These are phyloP conservation scores for Heterodera filipjevi DNA, from an alignment of 2,888 invertebrate species.

Conservation along the genomic window DNA sequence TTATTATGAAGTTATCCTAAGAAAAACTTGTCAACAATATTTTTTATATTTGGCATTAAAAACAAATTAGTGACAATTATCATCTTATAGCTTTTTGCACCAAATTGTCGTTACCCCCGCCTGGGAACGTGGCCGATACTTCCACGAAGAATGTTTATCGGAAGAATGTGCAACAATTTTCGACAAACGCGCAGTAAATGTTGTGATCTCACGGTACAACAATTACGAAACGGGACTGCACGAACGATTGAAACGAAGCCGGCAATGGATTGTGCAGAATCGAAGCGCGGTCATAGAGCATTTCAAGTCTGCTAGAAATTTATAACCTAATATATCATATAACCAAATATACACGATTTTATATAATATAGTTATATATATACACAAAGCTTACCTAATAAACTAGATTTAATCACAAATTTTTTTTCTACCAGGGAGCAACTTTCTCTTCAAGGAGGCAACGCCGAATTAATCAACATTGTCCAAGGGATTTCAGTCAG, in stretches of 20 bases:
- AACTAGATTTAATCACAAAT: no score
- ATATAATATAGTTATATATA: no score
- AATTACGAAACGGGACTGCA: background rate
- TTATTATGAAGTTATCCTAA: no score
- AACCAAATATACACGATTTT: no score
- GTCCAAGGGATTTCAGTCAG: background rate
- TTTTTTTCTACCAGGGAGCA: no score
- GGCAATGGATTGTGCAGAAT: background rate
- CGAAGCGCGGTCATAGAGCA: background rate
- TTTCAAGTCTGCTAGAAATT: background rate
- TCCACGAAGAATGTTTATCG: background rate
- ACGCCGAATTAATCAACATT: background rate
- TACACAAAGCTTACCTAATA: no score
- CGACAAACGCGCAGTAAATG: background rate
- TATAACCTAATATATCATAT: background rate
- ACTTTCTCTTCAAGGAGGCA: background rate
- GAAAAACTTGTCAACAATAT: no score
- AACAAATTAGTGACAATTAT: no score
- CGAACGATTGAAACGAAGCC: background rate
- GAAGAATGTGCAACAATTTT: background rate
- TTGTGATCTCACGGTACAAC: background rate
- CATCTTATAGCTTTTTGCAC: background rate
- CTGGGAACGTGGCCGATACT: background rate
- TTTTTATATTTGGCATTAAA: no score
- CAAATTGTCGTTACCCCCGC: background rate